Evolutionary conservation across 2,888 invertebrate genomes (phyloP), one percentile per base, ranked within the genome.

Genomic region (Lepidocyrtoides sp.): DNA sequence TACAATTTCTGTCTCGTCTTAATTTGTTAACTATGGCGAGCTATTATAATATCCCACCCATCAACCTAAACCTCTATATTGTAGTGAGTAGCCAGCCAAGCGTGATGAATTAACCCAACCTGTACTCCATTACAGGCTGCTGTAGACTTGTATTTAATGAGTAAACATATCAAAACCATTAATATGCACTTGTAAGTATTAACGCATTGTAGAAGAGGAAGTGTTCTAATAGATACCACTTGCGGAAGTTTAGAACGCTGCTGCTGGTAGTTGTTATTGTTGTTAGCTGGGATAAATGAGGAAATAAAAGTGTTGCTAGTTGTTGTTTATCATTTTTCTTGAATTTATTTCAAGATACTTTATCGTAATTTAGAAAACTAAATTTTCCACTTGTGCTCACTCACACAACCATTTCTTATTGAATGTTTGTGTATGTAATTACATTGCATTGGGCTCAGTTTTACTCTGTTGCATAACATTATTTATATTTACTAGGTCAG

Each of bases 401-500:
- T 20, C 26, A 44, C 75, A 32, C 66, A 4, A 36, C 7, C 60
- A 17, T 23, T 12, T 12, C 48, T 20, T 17, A 79, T 17, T 17
- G 0, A 14, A 63, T 36, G 17, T 8, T 5, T 57, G 26, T 48
- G 29, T 17, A 10, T 72, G 44, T 75, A 12, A 29, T 63, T 75
- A n/a, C 51, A 36, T 17, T 44, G n/a, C 26, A 57, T 29, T 36
- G 36, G 54, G 41, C 17, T 44, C n/a, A 14, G 63, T 63, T 79
- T 86, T 36, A 66, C n/a, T 63, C 44, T 32, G 20, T 89, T 89
- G 89, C 89, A 83, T 89, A 89, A 89, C 82, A n/a, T 32, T 41
- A 12, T 26, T 60, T 41, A 10, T 57, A 23, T 63, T 72, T 79
- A 75, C 87, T 82, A 72, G 89, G 89, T 89, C 60, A 89, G 72